Base-by-base conservation (phyloP, 2,113 vertebrate genomes). In the Bufo bufo region DNA sequence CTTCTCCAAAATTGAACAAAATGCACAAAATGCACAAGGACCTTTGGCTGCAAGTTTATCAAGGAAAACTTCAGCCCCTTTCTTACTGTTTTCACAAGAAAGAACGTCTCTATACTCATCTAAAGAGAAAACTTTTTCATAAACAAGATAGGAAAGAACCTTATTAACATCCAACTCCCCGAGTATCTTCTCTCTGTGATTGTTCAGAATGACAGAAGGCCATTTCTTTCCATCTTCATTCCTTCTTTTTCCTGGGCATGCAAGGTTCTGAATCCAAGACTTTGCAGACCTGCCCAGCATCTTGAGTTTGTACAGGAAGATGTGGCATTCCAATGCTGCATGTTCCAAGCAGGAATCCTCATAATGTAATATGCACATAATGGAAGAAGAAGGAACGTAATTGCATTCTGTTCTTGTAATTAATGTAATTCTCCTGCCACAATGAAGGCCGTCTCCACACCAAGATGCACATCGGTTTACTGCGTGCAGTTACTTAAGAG, bases 1-100 rank as follows among this genome's bases (percentile, higher is more conserved):
- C 89, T 98, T 96, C 88, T 99, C 97, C 94, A 98, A 92, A 85
- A 97, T 90, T 12, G 94, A 95, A 91, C 95, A 98, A 93, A 98
- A 97, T 20, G 93, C 94, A 82, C 92, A 95, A 92, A 97, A 96
- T 43, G 95, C 97, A 61, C 87, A 72, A 3, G 97, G 96, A 65
- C 95, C 97, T 94, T 98, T 98, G 6, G 91, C 91, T 84, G 92
- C 93, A 71, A 98, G 96, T 90, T 94, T 95, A 91, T 97, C 94
- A 91, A 99, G 89, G 89, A 98, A 97, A 80, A 93, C 91, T 33
- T 97, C 96, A 0, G 95, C 93, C 89, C 92, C 93, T 86, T 94
- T 94, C 85, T 89, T 91, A 82, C 75, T 92, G 91, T 95, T 92
- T 61, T 95, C 94, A 89, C 94, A 92, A 0, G 93, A 95, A 89